These are phyloP conservation scores for Rhagoletis zephyria DNA, from an alignment of 1,140 invertebrate species.

Conservation along the genomic window DNA sequence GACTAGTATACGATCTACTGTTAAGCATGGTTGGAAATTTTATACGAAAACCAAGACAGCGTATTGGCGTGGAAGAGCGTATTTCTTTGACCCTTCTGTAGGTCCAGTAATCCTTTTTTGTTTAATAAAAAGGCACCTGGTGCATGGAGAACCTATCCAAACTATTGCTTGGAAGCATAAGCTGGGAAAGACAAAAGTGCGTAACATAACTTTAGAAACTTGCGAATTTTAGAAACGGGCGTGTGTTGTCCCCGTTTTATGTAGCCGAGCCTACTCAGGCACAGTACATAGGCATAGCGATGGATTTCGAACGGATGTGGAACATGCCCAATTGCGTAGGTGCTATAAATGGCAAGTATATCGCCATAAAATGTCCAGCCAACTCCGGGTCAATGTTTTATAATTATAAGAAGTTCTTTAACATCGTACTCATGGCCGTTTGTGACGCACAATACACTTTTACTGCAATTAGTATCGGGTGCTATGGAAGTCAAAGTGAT, in stretches of 20 bases:
- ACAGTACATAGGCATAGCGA: constrained; percentile 61
- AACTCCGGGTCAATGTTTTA: constrained; percentile 71
- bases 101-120: too few species aligned
- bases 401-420: constrained; percentile 72
- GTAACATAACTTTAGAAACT: too few species aligned
- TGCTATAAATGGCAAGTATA: constrained; percentile 53
- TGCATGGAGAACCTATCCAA: too few species aligned
- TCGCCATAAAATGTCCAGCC: constrained; percentile 48
- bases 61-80: too few species aligned
- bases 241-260: constrained; percentile 59
- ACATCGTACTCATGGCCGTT: constrained; percentile 72
- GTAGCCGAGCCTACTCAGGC: constrained; percentile 61
- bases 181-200: too few species aligned
- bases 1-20: too few species aligned
- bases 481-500: constrained; percentile 70
- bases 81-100: too few species aligned
- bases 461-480: constrained; percentile 72
- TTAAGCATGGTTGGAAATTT: too few species aligned
- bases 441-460: constrained; percentile 73
- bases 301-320: constrained; percentile 64
- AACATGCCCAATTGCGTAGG: constrained; percentile 70
- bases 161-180: too few species aligned
- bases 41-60: too few species aligned
- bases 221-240: too few species aligned
- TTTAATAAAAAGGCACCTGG: too few species aligned